Evolutionary conservation across 2,113 vertebrate species (phyloP).

Genomic region (Patagioenas fasciata): DNA sequence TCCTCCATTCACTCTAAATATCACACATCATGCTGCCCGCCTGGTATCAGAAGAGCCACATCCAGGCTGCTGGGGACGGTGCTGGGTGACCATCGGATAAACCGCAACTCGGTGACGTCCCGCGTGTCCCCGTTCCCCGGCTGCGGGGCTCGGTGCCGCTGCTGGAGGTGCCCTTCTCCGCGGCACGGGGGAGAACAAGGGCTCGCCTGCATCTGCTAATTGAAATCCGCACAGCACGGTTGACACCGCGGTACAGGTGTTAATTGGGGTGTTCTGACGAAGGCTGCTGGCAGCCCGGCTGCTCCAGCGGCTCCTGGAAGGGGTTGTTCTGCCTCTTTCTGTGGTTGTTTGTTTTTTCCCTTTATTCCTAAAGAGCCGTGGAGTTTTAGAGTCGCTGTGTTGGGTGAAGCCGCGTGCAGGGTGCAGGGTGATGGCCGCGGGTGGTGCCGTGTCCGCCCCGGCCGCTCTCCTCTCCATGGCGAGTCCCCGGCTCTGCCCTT

Average conservation of each 20-base stretch:
- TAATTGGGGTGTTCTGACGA: not conserved
- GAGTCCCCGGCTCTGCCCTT: not conserved
- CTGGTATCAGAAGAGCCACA: not conserved
- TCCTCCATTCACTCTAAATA: not conserved
- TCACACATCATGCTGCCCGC: not conserved
- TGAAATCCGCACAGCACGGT: not conserved
- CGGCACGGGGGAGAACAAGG: not conserved
- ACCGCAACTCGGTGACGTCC: not conserved
- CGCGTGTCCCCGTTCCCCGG: not conserved
- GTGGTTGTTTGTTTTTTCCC: not conserved
- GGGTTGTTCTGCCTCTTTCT: not conserved
- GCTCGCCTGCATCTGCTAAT: not conserved
- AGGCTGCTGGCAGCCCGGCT: not conserved
- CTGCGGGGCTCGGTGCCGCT: not conserved
- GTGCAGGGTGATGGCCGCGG: too few species aligned
- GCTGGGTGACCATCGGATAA: accelerated
- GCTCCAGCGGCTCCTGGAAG: not conserved
- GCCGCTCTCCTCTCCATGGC: accelerated
- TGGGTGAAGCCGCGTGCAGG: accelerated
- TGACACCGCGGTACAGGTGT: not conserved
- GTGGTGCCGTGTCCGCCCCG: accelerated
- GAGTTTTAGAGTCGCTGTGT: not conserved
- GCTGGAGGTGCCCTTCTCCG: not conserved
- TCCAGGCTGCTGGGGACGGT: not conserved
- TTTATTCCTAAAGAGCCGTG: accelerated